These are phyloP conservation scores for Scelioninae gen. 1 DNA, from an alignment of 2,888 invertebrate species.

Conservation along the genomic window DNA sequence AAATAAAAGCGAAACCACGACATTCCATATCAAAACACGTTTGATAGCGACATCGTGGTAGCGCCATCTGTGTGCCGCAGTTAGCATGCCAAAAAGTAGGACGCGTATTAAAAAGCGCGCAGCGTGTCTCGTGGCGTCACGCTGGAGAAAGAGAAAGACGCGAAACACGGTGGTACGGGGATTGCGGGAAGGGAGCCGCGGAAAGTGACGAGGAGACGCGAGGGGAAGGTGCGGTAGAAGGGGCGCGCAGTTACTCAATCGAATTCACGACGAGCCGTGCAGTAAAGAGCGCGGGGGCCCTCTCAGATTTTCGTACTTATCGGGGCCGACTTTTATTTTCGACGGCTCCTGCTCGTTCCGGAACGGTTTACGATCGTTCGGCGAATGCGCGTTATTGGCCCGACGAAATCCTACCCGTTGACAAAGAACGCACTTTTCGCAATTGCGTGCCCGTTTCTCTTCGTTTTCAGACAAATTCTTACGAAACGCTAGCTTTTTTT, in stretches of 20 bases:
- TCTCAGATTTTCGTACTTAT: slow-evolving; percentile 50
- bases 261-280: slow-evolving; percentile 83
- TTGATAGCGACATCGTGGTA: slow-evolving; percentile 64
- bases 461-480: slow-evolving; percentile 8
- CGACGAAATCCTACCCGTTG: slow-evolving; percentile 21
- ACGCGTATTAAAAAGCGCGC: slow-evolving; percentile 84
- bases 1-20: neutral
- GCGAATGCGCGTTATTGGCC: slow-evolving; percentile 21
- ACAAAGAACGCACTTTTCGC: slow-evolving; percentile 38
- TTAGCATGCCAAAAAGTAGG: slow-evolving; percentile 83
- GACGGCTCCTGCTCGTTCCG: slow-evolving; percentile 15
- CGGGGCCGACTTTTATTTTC: slow-evolving; percentile 47
- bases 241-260: slow-evolving; percentile 81
- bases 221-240: slow-evolving; percentile 1
- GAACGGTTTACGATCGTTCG: slow-evolving; percentile 30
- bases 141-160: slow-evolving; percentile 66
- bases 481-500: slow-evolving; percentile 1
- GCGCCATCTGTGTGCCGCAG: slow-evolving; percentile 73
- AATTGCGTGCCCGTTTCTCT: slow-evolving; percentile 35
- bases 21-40: slow-evolving; percentile 5
- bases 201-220: slow-evolving; percentile 32
- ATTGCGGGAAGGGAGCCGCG: slow-evolving; percentile 1
- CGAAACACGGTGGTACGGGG: slow-evolving; percentile 15
- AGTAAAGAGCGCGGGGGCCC: slow-evolving; percentile 60
- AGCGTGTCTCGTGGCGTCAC: slow-evolving; percentile 81